Evolutionary conservation across 2,888 invertebrate genomes (phyloP), one percentile per base, ranked within the genome.

Genomic region (Allolobophora icterica): DNA sequence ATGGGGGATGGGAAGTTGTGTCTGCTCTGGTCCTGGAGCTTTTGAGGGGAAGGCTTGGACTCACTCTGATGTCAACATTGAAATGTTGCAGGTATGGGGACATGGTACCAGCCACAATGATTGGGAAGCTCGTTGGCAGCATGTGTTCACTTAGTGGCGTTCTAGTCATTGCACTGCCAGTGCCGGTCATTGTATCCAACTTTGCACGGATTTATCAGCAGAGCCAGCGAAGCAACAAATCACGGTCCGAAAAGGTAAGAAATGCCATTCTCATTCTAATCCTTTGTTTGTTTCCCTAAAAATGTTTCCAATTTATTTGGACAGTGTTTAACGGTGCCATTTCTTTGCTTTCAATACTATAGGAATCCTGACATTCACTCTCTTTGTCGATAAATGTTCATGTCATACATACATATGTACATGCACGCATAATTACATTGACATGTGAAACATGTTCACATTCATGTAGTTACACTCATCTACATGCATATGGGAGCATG

Each of bases 161-260:
- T 96, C 96, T 99, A 95, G 99, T 99, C 95, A 99, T 99, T 96
- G 99, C 99, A 92, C 97, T 99, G 94, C 99, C 99, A 91, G 99
- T 99, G 94, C 99, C 99, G 93, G 99, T 99, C 95, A 99, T 99
- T 96, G 99, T 99, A 94, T 99, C 99, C 96, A 99, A 99, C 97
- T 99, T 99, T 97, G 99, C 99, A 95, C 96, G 99, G 95, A 99
- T 99, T 96, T 99, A 99, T 96, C 99, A 99, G 96, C 99, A 99
- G 96, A 99, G 98, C 96, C 99, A 99, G 96, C 96, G 99, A 94
- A 99, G 99, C 89, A 99, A 99, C 96, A 99, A 99, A 96, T 97
- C 99, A 94, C 99, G 99, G 97, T 99, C 99, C 93, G 99, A 99
- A 96, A 97, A 87, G 87, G 87, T 87, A 6, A 87, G 87, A 87